Conservation (phyloP, 2,113 vertebrate species). For the Rhinolophus ferrumequinum region DNA sequence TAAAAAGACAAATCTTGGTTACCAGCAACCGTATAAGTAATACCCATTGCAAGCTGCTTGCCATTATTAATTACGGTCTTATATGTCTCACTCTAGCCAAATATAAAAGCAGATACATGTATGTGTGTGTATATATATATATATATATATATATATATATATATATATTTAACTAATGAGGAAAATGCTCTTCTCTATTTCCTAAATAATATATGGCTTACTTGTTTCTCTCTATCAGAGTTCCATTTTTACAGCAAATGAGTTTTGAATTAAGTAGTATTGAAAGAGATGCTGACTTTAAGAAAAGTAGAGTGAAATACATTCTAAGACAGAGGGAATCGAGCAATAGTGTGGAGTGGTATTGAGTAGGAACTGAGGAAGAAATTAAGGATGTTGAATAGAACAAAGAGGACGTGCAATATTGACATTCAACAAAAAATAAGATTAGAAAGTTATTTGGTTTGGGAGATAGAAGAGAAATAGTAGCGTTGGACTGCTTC, state of each 20-base stretch:
- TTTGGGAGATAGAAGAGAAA: neutral
- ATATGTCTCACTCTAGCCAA: neutral
- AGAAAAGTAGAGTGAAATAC: neutral
- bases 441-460: neutral
- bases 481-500: neutral
- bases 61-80: neutral
- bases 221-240: neutral
- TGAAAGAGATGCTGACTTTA: neutral
- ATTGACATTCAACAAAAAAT: neutral
- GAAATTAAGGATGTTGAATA: neutral
- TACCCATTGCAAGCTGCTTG: neutral
- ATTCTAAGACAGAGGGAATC: neutral
- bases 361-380: neutral
- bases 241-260: neutral
- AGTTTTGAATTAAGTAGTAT: neutral
- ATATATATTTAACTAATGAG: neutral
- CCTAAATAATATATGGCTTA: neutral
- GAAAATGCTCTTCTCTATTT: neutral
- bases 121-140: too few species aligned
- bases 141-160: too few species aligned
- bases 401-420: neutral
- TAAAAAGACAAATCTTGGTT: conserved; percentile 65
- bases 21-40: conserved; percentile 50
- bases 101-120: neutral
- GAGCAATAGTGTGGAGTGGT: neutral